Evolutionary conservation across 2,888 invertebrate genomes (phyloP), one percentile per base, ranked within the genome.

Genomic region (Endotricha flammealis): DNA sequence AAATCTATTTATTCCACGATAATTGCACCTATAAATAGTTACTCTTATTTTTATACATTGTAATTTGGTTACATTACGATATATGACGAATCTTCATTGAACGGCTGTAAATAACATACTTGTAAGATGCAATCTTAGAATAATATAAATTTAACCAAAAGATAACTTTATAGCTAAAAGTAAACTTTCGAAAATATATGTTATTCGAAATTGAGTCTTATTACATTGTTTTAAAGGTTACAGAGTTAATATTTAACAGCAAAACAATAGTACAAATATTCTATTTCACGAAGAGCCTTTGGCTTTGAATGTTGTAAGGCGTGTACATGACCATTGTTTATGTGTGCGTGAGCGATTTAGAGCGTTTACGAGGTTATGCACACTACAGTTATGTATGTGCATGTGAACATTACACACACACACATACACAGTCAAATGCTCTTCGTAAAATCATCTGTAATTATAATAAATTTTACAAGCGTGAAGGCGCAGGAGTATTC

Each of bases 401-500:
- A n/a, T n/a, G n/a, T n/a, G n/a, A n/a, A n/a, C n/a, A n/a, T n/a
- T n/a, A n/a, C n/a, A n/a, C n/a, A n/a, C n/a, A n/a, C n/a, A n/a
- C n/a, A n/a, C n/a, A n/a, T n/a, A n/a, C n/a, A n/a, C n/a, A n/a
- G n/a, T n/a, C n/a, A n/a, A n/a, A n/a, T n/a, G n/a, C n/a, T n/a
- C n/a, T n/a, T n/a, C n/a, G n/a, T n/a, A n/a, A n/a, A n/a, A n/a
- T n/a, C n/a, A n/a, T n/a, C n/a, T 51, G 50, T 43, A 49, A 50
- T 41, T 14, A 48, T 41, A 44, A 50, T 46, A 36, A 48, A 46
- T 57, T 48, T 51, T 53, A 62, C 42, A 42, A 57, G 47, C 58
- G 55, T 58, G 53, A 57, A 61, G 50, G 55, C 46, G 50, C 47
- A 47, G 50, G 44, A 47, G 46, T 46, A 48, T 53, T 53, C 57